These are phyloP conservation scores for Lasioglossum baleicum DNA, from an alignment of 1,140 invertebrate genomes.

Conservation along the genomic window DNA sequence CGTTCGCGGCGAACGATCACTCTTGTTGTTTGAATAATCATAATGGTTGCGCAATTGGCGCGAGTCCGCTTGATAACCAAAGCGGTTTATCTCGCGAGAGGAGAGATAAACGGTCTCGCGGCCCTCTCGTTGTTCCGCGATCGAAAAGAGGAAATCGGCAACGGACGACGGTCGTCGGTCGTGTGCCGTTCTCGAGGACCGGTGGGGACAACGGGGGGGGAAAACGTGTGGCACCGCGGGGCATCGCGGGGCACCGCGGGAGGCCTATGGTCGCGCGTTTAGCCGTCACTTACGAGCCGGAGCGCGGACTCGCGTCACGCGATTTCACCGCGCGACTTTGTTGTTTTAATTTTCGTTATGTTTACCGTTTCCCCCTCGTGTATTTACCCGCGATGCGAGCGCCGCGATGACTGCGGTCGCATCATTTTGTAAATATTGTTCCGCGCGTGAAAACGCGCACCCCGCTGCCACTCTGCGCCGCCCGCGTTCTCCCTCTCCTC, in stretches of 20 bases:
- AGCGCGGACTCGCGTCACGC: constrained; percentile 16
- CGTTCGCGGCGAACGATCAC: not conserved
- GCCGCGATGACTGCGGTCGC: constrained; percentile 50
- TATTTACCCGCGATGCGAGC: constrained; percentile 56
- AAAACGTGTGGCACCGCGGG: too few relatives aligned
- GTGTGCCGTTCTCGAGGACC: constrained; percentile 4
- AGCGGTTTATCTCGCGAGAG: not conserved
- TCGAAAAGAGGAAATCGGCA: constrained; percentile 11
- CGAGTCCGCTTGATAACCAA: constrained; percentile 33
- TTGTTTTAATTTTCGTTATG: constrained; percentile 50
- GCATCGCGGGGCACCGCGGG: not conserved
- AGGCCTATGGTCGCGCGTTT: not conserved
- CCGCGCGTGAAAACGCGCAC: constrained; percentile 35
- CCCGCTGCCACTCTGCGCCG: constrained; percentile 11
- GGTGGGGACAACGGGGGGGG: not conserved
- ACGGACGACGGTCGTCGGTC: not conserved
- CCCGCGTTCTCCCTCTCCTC: not conserved
- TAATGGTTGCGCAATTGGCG: constrained; percentile 16
- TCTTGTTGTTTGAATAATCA: constrained; percentile 32
- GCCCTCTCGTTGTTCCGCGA: not conserved
- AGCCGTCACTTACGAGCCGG: not conserved
- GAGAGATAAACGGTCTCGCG: constrained; percentile 4
- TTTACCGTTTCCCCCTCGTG: constrained; percentile 43
- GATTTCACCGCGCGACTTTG: constrained; percentile 37
- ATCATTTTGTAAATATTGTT: constrained; percentile 64